A percentile compares a stretch with the other conserved stretches of the same genome.
phyloP scores from a whole-genome alignment of 2,888 invertebrate species.

The Tetrapedia diversipes region DNA sequence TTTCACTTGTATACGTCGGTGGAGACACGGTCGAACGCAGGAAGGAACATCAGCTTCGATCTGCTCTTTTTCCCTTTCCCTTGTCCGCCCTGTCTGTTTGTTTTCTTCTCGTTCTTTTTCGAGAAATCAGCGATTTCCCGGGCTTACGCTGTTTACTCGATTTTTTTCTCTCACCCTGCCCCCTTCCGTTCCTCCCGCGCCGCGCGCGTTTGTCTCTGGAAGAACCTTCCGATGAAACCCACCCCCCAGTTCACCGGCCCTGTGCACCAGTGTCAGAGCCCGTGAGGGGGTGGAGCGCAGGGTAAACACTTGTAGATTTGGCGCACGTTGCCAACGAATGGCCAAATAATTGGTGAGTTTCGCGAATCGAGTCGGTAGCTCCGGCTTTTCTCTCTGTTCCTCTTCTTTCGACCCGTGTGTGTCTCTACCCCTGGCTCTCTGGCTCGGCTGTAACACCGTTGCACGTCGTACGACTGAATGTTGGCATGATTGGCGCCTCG shows the following conservation, averaged over 20 bases:
- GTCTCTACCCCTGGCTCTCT: constrained; percentile 48
- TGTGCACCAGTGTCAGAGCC: constrained; percentile 38
- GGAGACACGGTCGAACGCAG: constrained; percentile 16
- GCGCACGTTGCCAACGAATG: constrained; percentile 82
- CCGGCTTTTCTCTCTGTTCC: constrained; percentile 63
- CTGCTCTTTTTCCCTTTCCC: neutral
- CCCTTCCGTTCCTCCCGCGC: constrained; percentile 10
- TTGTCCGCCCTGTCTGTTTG: constrained; percentile 15
- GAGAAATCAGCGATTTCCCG: constrained; percentile 58
- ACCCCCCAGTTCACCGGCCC: neutral
- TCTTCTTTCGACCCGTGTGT: constrained; percentile 51
- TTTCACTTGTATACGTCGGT: constrained; percentile 32
- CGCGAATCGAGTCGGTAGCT: constrained; percentile 72
- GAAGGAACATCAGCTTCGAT: constrained; percentile 25
- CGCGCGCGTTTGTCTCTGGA: constrained; percentile 41
- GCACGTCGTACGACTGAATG: constrained; percentile 77
- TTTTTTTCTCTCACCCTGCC: constrained; percentile 46
- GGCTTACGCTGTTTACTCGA: constrained; percentile 47
- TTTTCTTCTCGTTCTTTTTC: constrained; percentile 37
- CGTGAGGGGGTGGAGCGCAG: constrained; percentile 56
- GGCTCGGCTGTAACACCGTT: constrained; percentile 57
- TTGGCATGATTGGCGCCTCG: constrained; percentile 81
- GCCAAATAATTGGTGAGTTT: constrained; percentile 81
- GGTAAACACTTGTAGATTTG: constrained; percentile 82
- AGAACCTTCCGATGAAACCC: constrained; percentile 40